These are phyloP conservation scores for Scleropages formosus DNA, from an alignment of 2,797 vertebrate species.

Conservation along the genomic window DNA sequence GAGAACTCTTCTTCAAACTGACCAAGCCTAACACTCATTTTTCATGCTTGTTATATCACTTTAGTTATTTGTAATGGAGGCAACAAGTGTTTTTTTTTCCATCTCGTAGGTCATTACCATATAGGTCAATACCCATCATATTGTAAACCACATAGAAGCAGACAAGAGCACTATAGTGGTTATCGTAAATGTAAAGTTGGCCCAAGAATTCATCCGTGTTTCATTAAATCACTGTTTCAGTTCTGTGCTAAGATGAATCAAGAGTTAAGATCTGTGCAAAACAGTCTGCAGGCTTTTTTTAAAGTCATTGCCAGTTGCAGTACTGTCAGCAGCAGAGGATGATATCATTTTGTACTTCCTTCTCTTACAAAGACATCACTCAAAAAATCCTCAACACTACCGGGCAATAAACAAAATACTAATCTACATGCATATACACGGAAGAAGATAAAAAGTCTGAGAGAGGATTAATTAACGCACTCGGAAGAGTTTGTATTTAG, in stretches of 20 bases:
- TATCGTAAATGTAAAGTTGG: too few relatives aligned
- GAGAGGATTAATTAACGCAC: conserved; percentile 46
- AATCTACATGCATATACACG: neutral
- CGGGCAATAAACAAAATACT: neutral
- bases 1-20: conserved; percentile 1
- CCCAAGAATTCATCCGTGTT: too few relatives aligned
- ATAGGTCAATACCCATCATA: too few relatives aligned
- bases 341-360: neutral
- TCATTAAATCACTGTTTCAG: neutral
- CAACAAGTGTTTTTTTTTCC: too few relatives aligned
- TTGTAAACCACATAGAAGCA: too few relatives aligned
- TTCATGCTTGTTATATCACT: neutral
- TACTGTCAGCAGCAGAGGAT: conserved; percentile 16
- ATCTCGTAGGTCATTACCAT: too few relatives aligned
- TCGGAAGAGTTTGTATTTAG: conserved; percentile 49
- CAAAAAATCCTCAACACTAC: neutral
- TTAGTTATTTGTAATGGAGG: too few relatives aligned
- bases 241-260: neutral
- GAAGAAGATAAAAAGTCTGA: neutral
- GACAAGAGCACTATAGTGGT: too few relatives aligned
- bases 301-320: neutral
- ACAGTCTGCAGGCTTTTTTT: neutral
- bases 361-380: neutral
- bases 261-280: neutral
- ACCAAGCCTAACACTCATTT: conserved; percentile 7